Percentiles rank a stretch among this genome's conserved stretches.
Conservation (phyloP, 2,113 vertebrate species). For the Noctilio leporinus region DNA sequence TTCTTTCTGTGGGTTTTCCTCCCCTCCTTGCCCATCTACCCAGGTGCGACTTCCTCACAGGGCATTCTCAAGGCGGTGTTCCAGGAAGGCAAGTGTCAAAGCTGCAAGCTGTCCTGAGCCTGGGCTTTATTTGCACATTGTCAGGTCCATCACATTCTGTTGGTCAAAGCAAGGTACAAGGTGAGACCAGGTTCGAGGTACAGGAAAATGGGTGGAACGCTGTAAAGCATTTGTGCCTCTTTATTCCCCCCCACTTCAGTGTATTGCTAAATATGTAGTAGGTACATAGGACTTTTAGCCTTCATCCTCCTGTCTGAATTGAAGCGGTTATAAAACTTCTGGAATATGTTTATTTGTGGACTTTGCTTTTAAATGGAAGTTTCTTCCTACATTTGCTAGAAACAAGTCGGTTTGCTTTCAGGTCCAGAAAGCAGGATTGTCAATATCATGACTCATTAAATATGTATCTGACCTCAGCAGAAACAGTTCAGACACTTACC, state of each 20-base stretch:
- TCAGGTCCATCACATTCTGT: neutral
- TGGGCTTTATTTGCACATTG: neutral
- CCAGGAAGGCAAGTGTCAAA: neutral
- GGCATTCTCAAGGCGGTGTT: neutral
- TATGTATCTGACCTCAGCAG: neutral
- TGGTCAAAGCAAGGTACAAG: neutral
- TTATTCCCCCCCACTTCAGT: neutral
- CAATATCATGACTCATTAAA: neutral
- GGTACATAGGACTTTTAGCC: neutral
- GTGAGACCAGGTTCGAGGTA: neutral
- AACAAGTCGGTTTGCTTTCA: neutral
- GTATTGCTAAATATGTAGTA: neutral
- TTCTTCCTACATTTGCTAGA: neutral
- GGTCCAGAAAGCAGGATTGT: neutral
- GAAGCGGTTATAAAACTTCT: neutral
- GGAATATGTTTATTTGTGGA: neutral
- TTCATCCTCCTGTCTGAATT: neutral
- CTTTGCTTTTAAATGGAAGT: neutral
- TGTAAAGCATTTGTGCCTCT: neutral
- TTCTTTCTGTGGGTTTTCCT: neutral
- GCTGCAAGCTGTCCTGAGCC: neutral
- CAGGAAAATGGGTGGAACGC: neutral
- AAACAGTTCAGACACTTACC: neutral
- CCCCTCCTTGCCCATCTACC: neutral
- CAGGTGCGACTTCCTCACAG: neutral